These are phyloP conservation scores for Patagioenas fasciata DNA, from an alignment of 2,113 vertebrate species.

Conservation along the genomic window DNA sequence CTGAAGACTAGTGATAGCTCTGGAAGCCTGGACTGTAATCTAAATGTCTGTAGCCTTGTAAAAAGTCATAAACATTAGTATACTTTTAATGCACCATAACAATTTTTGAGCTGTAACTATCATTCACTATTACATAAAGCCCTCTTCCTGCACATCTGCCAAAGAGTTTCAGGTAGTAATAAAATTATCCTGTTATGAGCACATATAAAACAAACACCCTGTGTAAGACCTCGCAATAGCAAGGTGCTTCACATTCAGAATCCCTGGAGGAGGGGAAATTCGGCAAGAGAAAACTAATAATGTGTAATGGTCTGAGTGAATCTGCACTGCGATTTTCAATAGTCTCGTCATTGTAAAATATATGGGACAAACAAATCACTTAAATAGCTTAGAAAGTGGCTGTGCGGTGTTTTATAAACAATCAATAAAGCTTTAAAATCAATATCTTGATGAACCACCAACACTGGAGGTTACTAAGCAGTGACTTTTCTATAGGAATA, in stretches of 20 bases:
- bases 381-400: slow-evolving; percentile 58
- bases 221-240: slow-evolving; percentile 44
- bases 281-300: slow-evolving; percentile 57
- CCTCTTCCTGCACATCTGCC: neutral
- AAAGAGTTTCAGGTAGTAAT: slow-evolving; percentile 53
- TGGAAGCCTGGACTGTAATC: slow-evolving; percentile 13
- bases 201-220: slow-evolving; percentile 60
- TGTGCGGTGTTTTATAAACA: slow-evolving; percentile 66
- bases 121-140: slow-evolving; percentile 39
- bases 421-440: slow-evolving; percentile 79
- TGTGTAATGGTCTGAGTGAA: slow-evolving; percentile 58
- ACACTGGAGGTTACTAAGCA: slow-evolving; percentile 36
- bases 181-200: slow-evolving; percentile 53
- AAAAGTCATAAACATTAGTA: slow-evolving; percentile 53
- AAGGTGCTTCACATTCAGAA: slow-evolving; percentile 20
- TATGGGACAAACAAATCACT: slow-evolving; percentile 61
- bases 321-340: slow-evolving; percentile 64
- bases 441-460: slow-evolving; percentile 65
- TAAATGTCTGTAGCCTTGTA: slow-evolving; percentile 34
- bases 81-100: slow-evolving; percentile 60
- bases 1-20: neutral
- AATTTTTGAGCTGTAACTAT: slow-evolving; percentile 53
- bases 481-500: slow-evolving; percentile 8
- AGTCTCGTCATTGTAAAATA: slow-evolving; percentile 68
- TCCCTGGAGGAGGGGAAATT: slow-evolving; percentile 48